These are phyloP conservation scores for Nasonia oneida DNA, from an alignment of 2,888 invertebrate genomes.

Conservation along the genomic window DNA sequence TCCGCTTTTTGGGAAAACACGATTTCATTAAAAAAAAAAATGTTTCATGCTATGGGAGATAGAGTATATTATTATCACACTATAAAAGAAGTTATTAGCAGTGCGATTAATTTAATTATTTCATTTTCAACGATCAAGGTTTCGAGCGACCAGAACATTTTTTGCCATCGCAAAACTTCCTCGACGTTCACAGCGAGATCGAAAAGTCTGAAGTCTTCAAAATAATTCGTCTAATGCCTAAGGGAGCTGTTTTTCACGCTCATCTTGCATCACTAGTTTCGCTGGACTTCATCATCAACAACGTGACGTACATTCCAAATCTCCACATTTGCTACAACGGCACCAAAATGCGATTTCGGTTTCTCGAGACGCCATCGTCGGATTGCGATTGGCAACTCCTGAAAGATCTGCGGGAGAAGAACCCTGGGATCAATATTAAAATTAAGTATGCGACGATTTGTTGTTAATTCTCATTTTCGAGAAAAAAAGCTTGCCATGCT, in stretches of 20 bases:
- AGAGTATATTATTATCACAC: too few relatives aligned
- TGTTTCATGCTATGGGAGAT: too few relatives aligned
- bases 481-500: neutral
- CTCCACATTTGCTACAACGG: conserved; percentile 80
- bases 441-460: neutral
- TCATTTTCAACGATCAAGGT: conserved; percentile 55
- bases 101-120: neutral
- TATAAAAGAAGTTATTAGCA: neutral
- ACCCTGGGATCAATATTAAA: neutral
- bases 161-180: conserved; percentile 85
- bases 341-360: conserved; percentile 31
- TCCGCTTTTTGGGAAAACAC: too few relatives aligned
- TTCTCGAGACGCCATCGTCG: conserved; percentile 46
- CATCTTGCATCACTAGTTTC: conserved; percentile 85
- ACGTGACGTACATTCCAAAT: conserved; percentile 83
- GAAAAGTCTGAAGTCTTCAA: conserved; percentile 83
- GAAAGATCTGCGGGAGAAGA: conserved; percentile 59
- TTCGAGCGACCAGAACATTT: conserved; percentile 79
- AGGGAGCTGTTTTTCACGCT: conserved; percentile 86
- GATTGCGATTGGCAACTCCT: conserved; percentile 70
- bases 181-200: conserved; percentile 83
- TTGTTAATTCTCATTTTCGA: too few relatives aligned
- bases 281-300: conserved; percentile 82
- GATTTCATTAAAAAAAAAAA: too few relatives aligned
- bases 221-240: conserved; percentile 86